Conservation (phyloP, 2,888 invertebrate genomes). For the Melanostoma mellinum region DNA sequence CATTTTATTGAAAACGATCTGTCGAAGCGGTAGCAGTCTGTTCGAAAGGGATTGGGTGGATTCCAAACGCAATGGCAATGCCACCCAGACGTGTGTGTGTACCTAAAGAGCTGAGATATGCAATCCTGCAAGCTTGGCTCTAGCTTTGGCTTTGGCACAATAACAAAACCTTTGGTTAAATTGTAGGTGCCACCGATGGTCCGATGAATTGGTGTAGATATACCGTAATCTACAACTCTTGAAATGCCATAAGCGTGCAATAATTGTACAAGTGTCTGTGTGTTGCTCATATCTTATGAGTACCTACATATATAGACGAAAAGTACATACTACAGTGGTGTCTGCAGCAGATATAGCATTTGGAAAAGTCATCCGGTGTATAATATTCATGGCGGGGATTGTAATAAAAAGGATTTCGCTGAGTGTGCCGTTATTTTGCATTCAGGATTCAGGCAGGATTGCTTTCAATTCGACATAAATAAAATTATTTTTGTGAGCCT, state of each 20-base stretch:
- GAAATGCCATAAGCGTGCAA: constrained; percentile 31
- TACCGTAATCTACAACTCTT: constrained; percentile 11
- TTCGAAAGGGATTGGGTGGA: constrained; percentile 25
- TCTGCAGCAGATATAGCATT: constrained; percentile 4
- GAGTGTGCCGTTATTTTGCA: constrained; percentile 71
- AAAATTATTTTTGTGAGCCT: constrained; percentile 69
- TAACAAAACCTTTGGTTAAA: constrained; percentile 17
- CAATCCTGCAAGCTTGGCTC: constrained; percentile 30
- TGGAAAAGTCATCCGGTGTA: constrained; percentile 6
- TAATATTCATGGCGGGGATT: constrained; percentile 70
- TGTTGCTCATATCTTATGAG: constrained; percentile 7
- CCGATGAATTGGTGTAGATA: constrained; percentile 35
- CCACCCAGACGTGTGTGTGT: constrained; percentile 46
- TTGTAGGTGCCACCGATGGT: constrained; percentile 12
- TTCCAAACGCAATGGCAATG: constrained; percentile 54
- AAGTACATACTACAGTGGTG: neutral
- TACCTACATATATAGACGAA: constrained; percentile 2
- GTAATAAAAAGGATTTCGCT: constrained; percentile 73
- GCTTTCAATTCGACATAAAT: constrained; percentile 71
- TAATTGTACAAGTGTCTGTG: constrained; percentile 33
- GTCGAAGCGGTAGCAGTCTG: constrained; percentile 1
- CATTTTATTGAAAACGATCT: constrained; percentile 72
- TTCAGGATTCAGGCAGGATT: constrained; percentile 70
- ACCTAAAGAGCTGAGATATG: constrained; percentile 8
- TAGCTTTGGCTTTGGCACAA: constrained; percentile 19